Evolutionary conservation across 2,797 vertebrate genomes (phyloP).

Genomic region (Mastacembelus armatus): DNA sequence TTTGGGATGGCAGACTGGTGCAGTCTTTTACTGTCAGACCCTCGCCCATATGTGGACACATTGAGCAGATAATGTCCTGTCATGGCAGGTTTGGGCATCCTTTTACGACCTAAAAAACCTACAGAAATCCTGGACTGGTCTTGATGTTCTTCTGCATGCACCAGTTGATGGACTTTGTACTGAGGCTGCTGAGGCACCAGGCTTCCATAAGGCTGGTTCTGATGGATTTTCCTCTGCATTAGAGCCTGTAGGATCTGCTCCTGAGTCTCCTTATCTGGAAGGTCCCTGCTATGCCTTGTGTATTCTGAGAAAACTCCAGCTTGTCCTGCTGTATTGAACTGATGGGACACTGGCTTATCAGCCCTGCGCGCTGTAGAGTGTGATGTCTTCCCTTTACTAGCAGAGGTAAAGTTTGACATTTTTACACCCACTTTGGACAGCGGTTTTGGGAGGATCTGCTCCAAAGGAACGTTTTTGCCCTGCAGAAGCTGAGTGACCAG

Average conservation of each 20-base stretch:
- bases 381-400: conserved; percentile 43
- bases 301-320: conserved; percentile 76
- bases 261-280: conserved; percentile 86
- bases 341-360: conserved; percentile 75
- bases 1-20: conserved; percentile 76
- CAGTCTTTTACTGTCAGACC: conserved; percentile 88
- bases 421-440: conserved; percentile 86
- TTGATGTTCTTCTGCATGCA: conserved; percentile 74
- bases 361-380: conserved; percentile 52
- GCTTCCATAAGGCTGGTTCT: conserved; percentile 75
- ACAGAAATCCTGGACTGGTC: conserved; percentile 84
- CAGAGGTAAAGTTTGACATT: conserved; percentile 46
- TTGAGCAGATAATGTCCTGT: conserved; percentile 98
- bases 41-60: conserved; percentile 94
- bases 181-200: conserved; percentile 78
- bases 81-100: conserved; percentile 92
- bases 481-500: conserved; percentile 95
- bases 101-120: conserved; percentile 90
- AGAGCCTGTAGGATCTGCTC: conserved; percentile 91
- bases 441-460: conserved; percentile 93
- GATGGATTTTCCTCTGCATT: conserved; percentile 86
- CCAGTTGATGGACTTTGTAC: conserved; percentile 76
- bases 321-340: conserved; percentile 70
- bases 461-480: conserved; percentile 92
- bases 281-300: conserved; percentile 79